These are phyloP conservation scores for Nesometra sesokonis DNA, from an alignment of 35 echinoderm and acorn worm genomes.

Conservation along the genomic window DNA sequence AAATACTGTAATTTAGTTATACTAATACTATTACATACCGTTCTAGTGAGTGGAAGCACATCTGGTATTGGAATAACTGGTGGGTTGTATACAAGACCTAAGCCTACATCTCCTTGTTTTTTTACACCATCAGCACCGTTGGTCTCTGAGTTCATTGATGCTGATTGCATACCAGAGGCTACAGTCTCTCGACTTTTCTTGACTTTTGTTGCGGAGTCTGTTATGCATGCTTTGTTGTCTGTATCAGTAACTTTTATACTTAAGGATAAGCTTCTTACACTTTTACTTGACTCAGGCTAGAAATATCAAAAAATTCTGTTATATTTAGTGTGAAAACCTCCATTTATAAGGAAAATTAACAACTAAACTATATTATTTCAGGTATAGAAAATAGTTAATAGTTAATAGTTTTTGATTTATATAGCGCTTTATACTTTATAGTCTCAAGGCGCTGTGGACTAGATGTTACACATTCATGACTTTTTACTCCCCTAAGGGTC, in stretches of 20 bases:
- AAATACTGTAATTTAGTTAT: too few relatives aligned
- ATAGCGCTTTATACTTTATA: too few relatives aligned
- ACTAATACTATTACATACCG: slow-evolving; percentile 28
- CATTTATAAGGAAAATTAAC: too few relatives aligned
- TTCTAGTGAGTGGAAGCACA: slow-evolving; percentile 71
- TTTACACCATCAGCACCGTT: too few relatives aligned
- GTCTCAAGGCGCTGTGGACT: too few relatives aligned
- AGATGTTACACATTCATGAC: too few relatives aligned
- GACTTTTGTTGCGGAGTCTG: background rate
- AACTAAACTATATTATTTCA: too few relatives aligned
- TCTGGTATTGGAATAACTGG: slow-evolving; percentile 57
- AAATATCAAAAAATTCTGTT: slow-evolving; percentile 8
- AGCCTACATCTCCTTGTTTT: background rate
- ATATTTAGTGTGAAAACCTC: background rate
- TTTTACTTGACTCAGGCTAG: background rate
- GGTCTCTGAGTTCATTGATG: too few relatives aligned
- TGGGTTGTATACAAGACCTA: slow-evolving; percentile 52
- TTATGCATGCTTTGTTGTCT: background rate
- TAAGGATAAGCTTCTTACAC: background rate
- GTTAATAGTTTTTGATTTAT: too few relatives aligned
- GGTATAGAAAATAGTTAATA: too few relatives aligned
- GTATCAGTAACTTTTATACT: background rate
- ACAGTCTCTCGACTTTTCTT: background rate
- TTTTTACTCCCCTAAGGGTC: too few relatives aligned
- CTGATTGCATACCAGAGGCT: background rate